Conservation (phyloP, 2,888 invertebrate genomes). For the Cinara cedri region DNA sequence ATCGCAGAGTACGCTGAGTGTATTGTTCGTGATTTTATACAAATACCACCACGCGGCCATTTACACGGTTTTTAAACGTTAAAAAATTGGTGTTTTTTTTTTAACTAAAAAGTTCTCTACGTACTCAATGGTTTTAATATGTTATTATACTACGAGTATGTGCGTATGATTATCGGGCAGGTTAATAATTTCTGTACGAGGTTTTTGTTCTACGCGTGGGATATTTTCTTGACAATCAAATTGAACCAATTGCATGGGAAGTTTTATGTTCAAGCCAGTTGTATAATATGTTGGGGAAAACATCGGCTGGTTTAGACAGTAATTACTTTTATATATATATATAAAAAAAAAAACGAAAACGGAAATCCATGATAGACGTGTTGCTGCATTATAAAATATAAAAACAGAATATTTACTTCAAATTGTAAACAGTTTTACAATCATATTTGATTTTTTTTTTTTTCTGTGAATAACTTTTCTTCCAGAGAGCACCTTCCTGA, state of each 20-base stretch:
- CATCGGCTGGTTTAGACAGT: slow-evolving; percentile 36
- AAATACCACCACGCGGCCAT: not conserved
- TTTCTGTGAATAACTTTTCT: too few species aligned
- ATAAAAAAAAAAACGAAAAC: too few species aligned
- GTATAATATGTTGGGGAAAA: not conserved
- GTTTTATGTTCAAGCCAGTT: slow-evolving; percentile 6
- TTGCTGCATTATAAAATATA: not conserved
- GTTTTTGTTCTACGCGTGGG: slow-evolving; percentile 46
- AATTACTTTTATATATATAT: not conserved
- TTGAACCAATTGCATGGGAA: slow-evolving; percentile 43
- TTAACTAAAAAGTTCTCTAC: slow-evolving; percentile 18
- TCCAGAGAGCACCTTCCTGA: too few species aligned
- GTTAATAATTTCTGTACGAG: slow-evolving; percentile 32
- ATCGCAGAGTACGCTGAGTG: not conserved
- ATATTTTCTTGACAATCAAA: slow-evolving; percentile 50
- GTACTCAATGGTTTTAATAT: slow-evolving; percentile 33
- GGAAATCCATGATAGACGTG: too few species aligned
- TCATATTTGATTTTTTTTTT: too few species aligned
- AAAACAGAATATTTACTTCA: too few species aligned
- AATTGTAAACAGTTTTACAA: too few species aligned
- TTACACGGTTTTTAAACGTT: slow-evolving; percentile 19
- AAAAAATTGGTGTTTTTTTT: slow-evolving; percentile 30
- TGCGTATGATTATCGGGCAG: slow-evolving; percentile 39
- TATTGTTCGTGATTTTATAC: not conserved
- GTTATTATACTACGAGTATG: slow-evolving; percentile 26